A percentile compares a stretch with the other conserved stretches of the same genome.
These are phyloP conservation scores for Yponomeuta cagnagella DNA, from an alignment of 2,888 invertebrate genomes.

Conservation along the genomic window DNA sequence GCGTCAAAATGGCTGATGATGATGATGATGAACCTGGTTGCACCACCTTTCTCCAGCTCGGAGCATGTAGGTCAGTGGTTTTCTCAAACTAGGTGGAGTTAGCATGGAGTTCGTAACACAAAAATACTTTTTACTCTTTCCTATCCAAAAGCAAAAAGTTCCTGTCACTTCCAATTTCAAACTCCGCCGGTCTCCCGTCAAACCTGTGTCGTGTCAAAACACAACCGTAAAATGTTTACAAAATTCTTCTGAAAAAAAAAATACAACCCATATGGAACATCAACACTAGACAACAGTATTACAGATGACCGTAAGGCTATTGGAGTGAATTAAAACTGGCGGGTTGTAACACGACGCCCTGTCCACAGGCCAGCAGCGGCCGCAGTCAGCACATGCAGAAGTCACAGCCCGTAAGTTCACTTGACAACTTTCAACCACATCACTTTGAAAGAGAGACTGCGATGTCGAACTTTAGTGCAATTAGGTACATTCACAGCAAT, in stretches of 20 bases:
- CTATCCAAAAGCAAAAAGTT: background rate
- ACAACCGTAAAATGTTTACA: background rate
- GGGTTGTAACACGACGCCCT: background rate
- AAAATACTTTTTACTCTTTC: too few relatives aligned
- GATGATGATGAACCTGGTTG: too few relatives aligned
- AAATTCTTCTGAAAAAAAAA: background rate
- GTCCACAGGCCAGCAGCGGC: background rate
- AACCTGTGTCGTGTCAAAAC: background rate
- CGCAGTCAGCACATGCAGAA: background rate
- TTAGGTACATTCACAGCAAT: too few relatives aligned
- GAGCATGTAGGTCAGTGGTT: too few relatives aligned
- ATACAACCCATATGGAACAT: background rate
- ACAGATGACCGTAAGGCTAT: background rate
- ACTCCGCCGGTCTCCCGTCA: background rate
- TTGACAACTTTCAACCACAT: background rate
- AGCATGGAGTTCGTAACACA: too few relatives aligned
- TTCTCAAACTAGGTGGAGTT: too few relatives aligned
- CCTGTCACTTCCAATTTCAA: background rate
- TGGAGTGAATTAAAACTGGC: background rate
- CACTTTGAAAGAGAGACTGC: too few relatives aligned
- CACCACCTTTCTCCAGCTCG: too few relatives aligned
- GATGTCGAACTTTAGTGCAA: too few relatives aligned
- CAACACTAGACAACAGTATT: background rate
- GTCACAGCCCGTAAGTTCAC: background rate
- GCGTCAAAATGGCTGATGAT: too few relatives aligned